Evolutionary conservation across 2,113 vertebrate species (phyloP).

Genomic region (Aplodontia rufa): DNA sequence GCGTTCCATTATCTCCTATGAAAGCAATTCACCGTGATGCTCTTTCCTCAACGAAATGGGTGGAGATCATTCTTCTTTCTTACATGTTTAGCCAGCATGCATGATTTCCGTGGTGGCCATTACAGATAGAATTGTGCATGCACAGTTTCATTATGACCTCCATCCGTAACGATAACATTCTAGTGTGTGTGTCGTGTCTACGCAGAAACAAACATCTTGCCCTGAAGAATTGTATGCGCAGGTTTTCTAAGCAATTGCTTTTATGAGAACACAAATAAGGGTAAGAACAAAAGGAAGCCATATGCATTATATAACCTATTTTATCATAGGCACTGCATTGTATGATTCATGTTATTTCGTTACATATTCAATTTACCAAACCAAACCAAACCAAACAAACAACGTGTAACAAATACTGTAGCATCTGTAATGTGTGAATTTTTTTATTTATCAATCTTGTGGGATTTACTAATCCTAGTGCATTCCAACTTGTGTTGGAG

Average conservation of each 20-base stretch:
- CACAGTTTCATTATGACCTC: background rate
- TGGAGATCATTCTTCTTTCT: constrained; percentile 43
- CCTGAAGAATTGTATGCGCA: background rate
- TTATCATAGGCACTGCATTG: background rate
- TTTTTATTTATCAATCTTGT: background rate
- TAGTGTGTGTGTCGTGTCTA: background rate
- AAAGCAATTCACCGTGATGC: background rate
- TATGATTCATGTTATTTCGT: background rate
- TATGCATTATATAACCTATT: background rate
- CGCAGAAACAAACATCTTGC: constrained; percentile 41
- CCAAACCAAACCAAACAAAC: background rate
- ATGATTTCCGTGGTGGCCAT: constrained; percentile 48
- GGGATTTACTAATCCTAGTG: constrained; percentile 35
- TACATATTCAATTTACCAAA: background rate
- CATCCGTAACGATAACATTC: background rate
- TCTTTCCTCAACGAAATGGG: constrained; percentile 8
- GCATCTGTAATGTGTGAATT: background rate
- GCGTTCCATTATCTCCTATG: constrained; percentile 32
- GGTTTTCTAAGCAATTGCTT: background rate
- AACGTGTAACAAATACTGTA: background rate
- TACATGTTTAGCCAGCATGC: constrained; percentile 42
- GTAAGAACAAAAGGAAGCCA: background rate
- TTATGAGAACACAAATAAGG: background rate
- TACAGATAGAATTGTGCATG: background rate
- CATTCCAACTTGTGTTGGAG: constrained; percentile 1